phyloP scores from a whole-genome alignment of 2,888 invertebrate species.

The Pseudoips prasinana region DNA sequence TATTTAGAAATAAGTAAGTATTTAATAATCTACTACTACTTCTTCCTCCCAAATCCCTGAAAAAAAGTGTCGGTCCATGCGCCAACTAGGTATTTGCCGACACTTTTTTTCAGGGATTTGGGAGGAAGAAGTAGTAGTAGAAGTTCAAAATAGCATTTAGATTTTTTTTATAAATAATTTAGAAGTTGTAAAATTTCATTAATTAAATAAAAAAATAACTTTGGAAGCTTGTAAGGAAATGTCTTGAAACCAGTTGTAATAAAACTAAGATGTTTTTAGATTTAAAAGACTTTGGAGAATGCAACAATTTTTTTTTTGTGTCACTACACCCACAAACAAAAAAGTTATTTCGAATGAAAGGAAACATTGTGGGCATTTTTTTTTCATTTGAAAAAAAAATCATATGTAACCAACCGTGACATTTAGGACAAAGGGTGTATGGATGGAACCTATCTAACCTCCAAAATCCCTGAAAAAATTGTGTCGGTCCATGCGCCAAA shows the following conservation, averaged over 20 bases:
- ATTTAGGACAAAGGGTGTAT: constrained; percentile 1
- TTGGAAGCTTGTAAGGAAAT: too few relatives aligned
- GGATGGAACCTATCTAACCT: background rate
- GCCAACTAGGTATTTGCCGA: too few relatives aligned
- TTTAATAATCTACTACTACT: too few relatives aligned
- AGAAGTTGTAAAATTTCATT: too few relatives aligned
- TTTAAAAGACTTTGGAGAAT: background rate
- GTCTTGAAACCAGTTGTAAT: background rate
- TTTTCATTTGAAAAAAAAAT: background rate
- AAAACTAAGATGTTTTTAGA: background rate
- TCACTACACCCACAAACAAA: background rate
- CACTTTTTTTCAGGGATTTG: background rate
- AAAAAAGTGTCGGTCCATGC: too few relatives aligned
- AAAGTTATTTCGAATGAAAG: background rate
- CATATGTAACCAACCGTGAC: background rate
- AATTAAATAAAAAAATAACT: too few relatives aligned
- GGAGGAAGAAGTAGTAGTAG: too few relatives aligned
- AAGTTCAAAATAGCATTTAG: too few relatives aligned
- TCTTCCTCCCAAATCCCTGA: too few relatives aligned
- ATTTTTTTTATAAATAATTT: too few relatives aligned
- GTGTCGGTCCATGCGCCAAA: constrained; percentile 1
- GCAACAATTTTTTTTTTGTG: background rate
- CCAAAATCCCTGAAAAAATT: constrained; percentile 1
- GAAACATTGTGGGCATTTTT: background rate
- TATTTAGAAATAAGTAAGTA: too few relatives aligned